Evolutionary conservation across 2,113 vertebrate species (phyloP).

Genomic region (Archilochus colubris): DNA sequence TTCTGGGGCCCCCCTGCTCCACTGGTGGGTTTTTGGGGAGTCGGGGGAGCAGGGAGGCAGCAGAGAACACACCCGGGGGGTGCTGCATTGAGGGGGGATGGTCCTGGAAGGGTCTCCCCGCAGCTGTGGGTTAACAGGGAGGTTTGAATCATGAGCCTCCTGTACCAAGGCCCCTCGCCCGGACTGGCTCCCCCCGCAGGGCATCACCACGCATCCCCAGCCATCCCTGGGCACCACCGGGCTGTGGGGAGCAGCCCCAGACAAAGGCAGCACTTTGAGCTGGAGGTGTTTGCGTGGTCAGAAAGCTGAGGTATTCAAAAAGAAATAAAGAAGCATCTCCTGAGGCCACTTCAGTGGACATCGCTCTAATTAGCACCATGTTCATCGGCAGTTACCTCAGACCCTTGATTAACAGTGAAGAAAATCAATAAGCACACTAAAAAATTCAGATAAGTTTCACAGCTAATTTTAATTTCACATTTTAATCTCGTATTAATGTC

Average conservation of each 20-base stretch:
- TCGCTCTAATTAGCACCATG: constrained; percentile 53
- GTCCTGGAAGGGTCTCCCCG: fast-evolving
- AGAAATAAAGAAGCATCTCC: constrained; percentile 28
- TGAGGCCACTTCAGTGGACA: constrained; percentile 38
- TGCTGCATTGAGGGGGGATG: not conserved
- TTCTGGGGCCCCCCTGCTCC: not conserved
- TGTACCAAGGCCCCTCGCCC: fast-evolving
- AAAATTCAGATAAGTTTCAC: constrained; percentile 75
- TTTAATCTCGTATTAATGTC: constrained; percentile 77
- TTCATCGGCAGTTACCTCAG: constrained; percentile 55
- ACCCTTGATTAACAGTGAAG: constrained; percentile 72
- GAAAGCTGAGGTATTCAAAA: not conserved
- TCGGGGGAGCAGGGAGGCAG: not conserved
- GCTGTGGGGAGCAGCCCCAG: fast-evolving
- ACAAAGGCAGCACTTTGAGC: not conserved
- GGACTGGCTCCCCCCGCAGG: not conserved
- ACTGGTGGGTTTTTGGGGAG: not conserved
- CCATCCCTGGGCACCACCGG: fast-evolving
- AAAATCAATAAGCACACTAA: constrained; percentile 74
- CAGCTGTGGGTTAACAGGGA: not conserved
- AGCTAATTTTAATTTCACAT: constrained; percentile 77
- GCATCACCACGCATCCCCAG: not conserved
- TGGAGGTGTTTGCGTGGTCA: not conserved
- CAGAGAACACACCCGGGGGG: fast-evolving
- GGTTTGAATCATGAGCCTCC: not conserved